Evolutionary conservation across 2,888 invertebrate genomes (phyloP), one percentile per base, ranked within the genome.

Genomic region (Parnassius apollo): DNA sequence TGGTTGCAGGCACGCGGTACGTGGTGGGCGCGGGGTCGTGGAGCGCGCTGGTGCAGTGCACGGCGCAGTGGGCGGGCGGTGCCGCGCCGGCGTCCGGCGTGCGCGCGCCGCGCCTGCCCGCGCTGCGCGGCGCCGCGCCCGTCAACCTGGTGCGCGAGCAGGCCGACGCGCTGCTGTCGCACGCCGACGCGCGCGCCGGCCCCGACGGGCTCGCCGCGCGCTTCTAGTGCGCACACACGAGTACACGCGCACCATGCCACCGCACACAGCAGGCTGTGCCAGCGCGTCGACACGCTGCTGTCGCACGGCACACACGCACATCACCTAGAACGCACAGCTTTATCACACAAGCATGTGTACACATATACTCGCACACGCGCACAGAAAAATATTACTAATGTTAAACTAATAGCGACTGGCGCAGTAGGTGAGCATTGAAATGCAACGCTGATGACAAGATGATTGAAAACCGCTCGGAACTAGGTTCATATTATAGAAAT

Each of bases 121-220:
- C 42, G 67, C 64, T 69, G 58, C 58, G 71, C 72, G 65, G 68
- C 58, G 57, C 69, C 73, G 83, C 91, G 61, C 94, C 95, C 68
- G 93, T 94, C 63, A 96, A 96, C 87, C 89, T 94, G 61, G 93
- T 96, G 64, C 93, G 93, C 74, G 95, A 95, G 86, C 76, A 85
- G 35, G 93, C 88, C 64, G 95, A 95, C 83, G 89, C 86, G 62
- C 89, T 95, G 66, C 87, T 90, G 66, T 94, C 95, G 65, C 95
- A 95, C 83, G 94, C 95, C 4, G 96, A 96, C 82, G 94, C 94
- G 72, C 92, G 96, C 77, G 95, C 95, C 65, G 95, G 94, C 13
- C n/a, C 10, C 4, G 46, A 12, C 46, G 96, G 95, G 1, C 88
- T 94, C 69, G 93, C 95, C 54, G 94, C 94, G 62, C 90, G 95